These are phyloP conservation scores for Holocentrus rufus DNA, from an alignment of 2,797 vertebrate genomes.

Conservation along the genomic window DNA sequence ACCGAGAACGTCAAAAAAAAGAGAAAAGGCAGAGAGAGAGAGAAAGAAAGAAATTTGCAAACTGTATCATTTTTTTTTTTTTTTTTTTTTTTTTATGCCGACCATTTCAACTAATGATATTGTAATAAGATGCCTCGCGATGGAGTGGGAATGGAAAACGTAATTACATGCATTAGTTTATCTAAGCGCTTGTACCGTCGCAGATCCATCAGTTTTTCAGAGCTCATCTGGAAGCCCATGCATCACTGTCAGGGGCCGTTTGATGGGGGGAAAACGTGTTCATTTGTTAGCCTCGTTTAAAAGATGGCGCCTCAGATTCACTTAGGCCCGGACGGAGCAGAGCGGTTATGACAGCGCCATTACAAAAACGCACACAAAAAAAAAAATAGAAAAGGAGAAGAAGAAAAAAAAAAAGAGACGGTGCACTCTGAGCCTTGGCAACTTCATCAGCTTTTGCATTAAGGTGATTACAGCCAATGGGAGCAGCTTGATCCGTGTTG, in stretches of 20 bases:
- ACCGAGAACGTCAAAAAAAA: slow-evolving; percentile 55
- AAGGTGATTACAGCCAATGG: slow-evolving; percentile 73
- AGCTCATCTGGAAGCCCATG: slow-evolving; percentile 98
- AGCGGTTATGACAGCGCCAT: slow-evolving; percentile 85
- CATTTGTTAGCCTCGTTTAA: slow-evolving; percentile 85
- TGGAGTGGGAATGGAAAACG: slow-evolving; percentile 99
- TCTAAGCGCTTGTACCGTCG: slow-evolving; percentile 97
- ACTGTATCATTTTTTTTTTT: slow-evolving; percentile 87
- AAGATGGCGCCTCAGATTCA: slow-evolving; percentile 83
- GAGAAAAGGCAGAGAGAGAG: slow-evolving; percentile 28
- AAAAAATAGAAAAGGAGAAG: slow-evolving; percentile 50
- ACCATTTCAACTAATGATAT: slow-evolving; percentile 98
- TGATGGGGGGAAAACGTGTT: slow-evolving; percentile 80
- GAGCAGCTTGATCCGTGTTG: slow-evolving; percentile 31
- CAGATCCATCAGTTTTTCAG: slow-evolving; percentile 99
- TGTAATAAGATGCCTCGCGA: slow-evolving; percentile 98
- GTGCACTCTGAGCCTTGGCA: slow-evolving; percentile 58
- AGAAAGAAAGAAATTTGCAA: slow-evolving; percentile 85
- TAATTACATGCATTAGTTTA: slow-evolving; percentile 99
- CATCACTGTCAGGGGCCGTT: slow-evolving; percentile 96
- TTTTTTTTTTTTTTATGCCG: slow-evolving; percentile 57
- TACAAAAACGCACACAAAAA: slow-evolving; percentile 72
- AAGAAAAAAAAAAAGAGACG: slow-evolving; percentile 23
- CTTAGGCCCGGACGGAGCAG: slow-evolving; percentile 79
- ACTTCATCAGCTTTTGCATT: slow-evolving; percentile 78